Conservation (phyloP, 2,888 invertebrate species). For the Alcis repandata region DNA sequence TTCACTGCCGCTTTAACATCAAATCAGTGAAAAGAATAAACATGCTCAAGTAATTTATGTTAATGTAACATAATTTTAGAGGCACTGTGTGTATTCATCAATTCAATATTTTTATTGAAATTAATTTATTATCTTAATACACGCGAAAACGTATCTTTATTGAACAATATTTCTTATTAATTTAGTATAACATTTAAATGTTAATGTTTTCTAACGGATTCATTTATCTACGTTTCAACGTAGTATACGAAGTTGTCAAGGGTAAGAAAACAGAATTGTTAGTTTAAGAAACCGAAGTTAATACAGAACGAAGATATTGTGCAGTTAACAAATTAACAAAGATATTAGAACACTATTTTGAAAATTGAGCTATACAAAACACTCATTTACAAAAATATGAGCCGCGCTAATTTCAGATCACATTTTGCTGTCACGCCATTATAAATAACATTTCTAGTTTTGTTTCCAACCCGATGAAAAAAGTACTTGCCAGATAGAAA, state of each 20-base stretch:
- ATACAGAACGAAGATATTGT: constrained; percentile 14
- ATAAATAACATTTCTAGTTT: constrained; percentile 50
- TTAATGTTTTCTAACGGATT: constrained; percentile 38
- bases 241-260: constrained; percentile 35
- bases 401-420: constrained; percentile 84
- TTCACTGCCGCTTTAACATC: constrained; percentile 64
- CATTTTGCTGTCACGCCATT: constrained; percentile 68
- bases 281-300: constrained; percentile 44
- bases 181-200: constrained; percentile 35
- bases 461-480: constrained; percentile 50
- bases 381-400: constrained; percentile 84
- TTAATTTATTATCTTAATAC: constrained; percentile 63
- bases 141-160: constrained; percentile 64
- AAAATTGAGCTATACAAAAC: constrained; percentile 84
- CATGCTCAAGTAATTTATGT: constrained; percentile 85
- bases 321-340: constrained; percentile 14
- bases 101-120: constrained; percentile 73
- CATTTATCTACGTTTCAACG: constrained; percentile 43
- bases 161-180: constrained; percentile 53
- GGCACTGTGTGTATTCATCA: constrained; percentile 87
- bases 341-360: constrained; percentile 56
- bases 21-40: constrained; percentile 78
- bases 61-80: constrained; percentile 88
- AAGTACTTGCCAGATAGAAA: constrained; percentile 35
- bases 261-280: constrained; percentile 13